Conservation (phyloP, 2,113 vertebrate species). For the Nyctibius bracteatus region DNA sequence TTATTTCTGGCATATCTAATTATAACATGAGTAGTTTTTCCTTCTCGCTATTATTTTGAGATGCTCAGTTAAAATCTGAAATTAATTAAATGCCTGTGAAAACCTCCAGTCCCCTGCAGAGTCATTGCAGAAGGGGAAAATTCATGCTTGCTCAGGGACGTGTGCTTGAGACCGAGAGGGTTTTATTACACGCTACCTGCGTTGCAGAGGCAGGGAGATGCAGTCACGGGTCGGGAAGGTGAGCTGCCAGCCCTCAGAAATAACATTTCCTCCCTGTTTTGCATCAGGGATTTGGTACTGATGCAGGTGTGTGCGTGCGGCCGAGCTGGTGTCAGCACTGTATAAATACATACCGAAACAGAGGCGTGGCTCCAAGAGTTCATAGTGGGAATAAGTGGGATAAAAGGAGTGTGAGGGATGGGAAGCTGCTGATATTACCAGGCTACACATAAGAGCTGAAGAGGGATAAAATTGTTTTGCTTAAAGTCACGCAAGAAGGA, state of each 20-base stretch:
- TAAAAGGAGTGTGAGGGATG: not conserved
- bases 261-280: fast-evolving
- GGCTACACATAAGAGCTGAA: not conserved
- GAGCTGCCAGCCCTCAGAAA: not conserved
- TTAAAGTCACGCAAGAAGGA: not conserved
- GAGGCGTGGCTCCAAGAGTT: not conserved
- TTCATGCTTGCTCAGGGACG: not conserved
- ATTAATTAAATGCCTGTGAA: not conserved
- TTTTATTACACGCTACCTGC: fast-evolving
- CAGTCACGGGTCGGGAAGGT: fast-evolving
- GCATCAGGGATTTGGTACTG: not conserved
- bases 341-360: not conserved
- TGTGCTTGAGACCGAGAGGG: fast-evolving
- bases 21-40: not conserved
- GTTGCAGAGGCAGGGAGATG: not conserved
- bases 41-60: not conserved
- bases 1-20: not conserved
- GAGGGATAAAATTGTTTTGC: not conserved
- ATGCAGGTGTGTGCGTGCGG: fast-evolving
- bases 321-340: not conserved
- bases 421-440: not conserved
- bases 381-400: not conserved
- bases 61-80: not conserved
- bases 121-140: not conserved
- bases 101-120: not conserved